Percentiles rank a stretch among this genome's conserved stretches.
These are phyloP conservation scores for Tragopan temminckii DNA, from an alignment of 2,797 vertebrate genomes.

Conservation along the genomic window DNA sequence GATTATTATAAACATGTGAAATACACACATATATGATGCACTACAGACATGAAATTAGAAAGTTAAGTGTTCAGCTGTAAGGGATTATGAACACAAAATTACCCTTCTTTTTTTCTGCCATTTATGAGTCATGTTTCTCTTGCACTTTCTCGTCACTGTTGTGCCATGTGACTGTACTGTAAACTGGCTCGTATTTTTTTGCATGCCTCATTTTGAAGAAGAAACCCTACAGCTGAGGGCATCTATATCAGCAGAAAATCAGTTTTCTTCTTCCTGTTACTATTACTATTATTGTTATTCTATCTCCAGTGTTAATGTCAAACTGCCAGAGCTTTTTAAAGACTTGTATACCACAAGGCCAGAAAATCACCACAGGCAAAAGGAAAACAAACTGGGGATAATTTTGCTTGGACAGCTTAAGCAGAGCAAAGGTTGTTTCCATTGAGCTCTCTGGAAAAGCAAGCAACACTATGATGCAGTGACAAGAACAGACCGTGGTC, in stretches of 20 bases:
- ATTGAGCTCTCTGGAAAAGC: not conserved
- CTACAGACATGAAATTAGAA: not conserved
- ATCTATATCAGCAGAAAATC: not conserved
- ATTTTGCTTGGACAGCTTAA: not conserved
- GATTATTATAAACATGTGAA: not conserved
- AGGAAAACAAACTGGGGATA: not conserved
- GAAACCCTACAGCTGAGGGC: not conserved
- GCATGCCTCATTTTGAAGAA: constrained; percentile 1
- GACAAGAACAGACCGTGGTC: not conserved
- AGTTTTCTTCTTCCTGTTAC: not conserved
- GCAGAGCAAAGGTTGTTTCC: not conserved
- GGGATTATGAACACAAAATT: not conserved
- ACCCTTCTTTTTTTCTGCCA: not conserved
- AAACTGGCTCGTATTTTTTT: not conserved
- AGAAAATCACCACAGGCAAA: not conserved
- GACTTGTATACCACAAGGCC: not conserved
- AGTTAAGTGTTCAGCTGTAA: not conserved
- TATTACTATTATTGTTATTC: not conserved
- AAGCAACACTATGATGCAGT: not conserved
- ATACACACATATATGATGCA: not conserved
- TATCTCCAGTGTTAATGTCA: not conserved
- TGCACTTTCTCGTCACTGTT: not conserved
- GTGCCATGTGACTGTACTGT: not conserved
- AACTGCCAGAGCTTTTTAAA: not conserved
- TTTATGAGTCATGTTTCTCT: not conserved